Evolutionary conservation across 2,113 vertebrate species (phyloP), one percentile per base, ranked within the genome.

Genomic region (Cyprinodon tularosa): DNA sequence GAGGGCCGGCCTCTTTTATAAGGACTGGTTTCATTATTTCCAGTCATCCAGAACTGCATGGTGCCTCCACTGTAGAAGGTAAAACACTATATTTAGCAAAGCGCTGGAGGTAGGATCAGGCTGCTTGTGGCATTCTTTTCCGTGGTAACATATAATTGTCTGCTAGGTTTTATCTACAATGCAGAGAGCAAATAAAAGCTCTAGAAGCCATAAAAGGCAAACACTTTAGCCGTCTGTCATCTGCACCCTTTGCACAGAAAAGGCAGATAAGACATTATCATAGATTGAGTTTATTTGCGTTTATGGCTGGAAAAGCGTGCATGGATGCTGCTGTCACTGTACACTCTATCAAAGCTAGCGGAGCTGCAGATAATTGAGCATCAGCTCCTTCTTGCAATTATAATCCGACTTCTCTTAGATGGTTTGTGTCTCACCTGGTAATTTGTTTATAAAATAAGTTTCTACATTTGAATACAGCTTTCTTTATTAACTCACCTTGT

Each of bases 81-180:
- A 66, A 64, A 73, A 68, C 61, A 8, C 77, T 63, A 84, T 82
- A 79, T 88, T 85, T 80, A 82, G 84, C 75, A 37, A 74, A 88
- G 13, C 50, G 71, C 38, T 45, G 10, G 67, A 72, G 76, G 57
- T 74, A 50, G 66, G 74, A 87, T 75, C 80, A 82, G 65, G n/a
- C 70, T 59, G 69, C 36, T 45, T 77, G 65, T 70, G 67, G 38
- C 79, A 73, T n/a, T 37, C 40, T 42, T 78, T 77, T 81, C 60
- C 84, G 78, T 71, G 63, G 62, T 68, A 79, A 62, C 73, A 29
- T 80, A 82, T 86, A 88, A 87, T 86, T 86, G 78, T 76, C 74
- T 71, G 70, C 53, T 45, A 0, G 62, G 62, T 80, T 84, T 86
- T 89, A 87, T 89, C 83, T 91, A 65, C 47, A 62, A 50, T 65